phyloP scores from a whole-genome alignment of 2,888 invertebrate species.

The Nomada ferruginata region DNA sequence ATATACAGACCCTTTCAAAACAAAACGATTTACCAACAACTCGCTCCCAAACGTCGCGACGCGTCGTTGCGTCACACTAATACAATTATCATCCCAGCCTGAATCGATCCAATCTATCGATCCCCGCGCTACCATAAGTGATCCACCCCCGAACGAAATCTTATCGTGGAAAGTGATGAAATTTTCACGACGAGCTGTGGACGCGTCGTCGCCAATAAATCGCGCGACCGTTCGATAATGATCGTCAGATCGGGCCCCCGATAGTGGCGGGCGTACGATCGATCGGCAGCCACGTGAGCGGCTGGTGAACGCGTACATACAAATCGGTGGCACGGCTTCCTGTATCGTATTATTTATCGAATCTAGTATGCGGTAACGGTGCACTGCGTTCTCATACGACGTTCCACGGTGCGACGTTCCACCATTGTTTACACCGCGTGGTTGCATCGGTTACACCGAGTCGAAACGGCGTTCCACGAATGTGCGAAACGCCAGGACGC shows the following conservation, averaged over 20 bases:
- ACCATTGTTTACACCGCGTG: slow-evolving; percentile 70
- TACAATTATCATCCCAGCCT: no score
- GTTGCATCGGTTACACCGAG: slow-evolving; percentile 43
- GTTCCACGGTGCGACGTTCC: slow-evolving; percentile 45
- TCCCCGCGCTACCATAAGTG: not conserved
- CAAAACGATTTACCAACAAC: no score
- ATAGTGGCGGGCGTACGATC: slow-evolving; percentile 42
- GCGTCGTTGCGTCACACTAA: no score
- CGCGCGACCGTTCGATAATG: slow-evolving; percentile 45
- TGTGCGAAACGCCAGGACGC: slow-evolving; percentile 43
- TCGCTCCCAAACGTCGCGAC: no score
- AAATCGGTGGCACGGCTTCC: slow-evolving; percentile 72
- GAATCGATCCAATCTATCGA: no score
- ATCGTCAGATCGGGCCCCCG: slow-evolving; percentile 43
- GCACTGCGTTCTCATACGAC: slow-evolving; percentile 68
- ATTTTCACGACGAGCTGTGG: slow-evolving; percentile 25
- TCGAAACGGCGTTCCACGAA: slow-evolving; percentile 41
- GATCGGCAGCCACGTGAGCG: slow-evolving; percentile 44
- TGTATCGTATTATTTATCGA: slow-evolving; percentile 76
- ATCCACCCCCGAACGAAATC: not conserved
- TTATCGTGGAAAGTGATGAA: slow-evolving; percentile 43
- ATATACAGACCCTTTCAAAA: no score
- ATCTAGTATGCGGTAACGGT: slow-evolving; percentile 75
- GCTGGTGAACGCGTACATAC: slow-evolving; percentile 62
- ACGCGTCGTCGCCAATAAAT: slow-evolving; percentile 43